Conservation (phyloP, 2,797 vertebrate species). For the Tamandua tetradactyla region DNA sequence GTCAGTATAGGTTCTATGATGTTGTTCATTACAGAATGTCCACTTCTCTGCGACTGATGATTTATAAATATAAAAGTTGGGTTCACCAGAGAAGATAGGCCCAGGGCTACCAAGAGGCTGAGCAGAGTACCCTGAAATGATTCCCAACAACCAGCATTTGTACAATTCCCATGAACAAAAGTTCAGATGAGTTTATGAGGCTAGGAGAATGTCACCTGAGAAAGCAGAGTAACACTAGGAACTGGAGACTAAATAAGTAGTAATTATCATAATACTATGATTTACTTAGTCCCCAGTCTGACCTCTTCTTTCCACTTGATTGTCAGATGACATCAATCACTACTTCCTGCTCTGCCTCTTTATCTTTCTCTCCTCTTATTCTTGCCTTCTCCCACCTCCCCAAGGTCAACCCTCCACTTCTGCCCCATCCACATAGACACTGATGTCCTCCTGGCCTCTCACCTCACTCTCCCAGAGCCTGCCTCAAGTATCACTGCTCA, state of each 20-base stretch:
- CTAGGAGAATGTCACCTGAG: neutral
- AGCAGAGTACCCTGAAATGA: neutral
- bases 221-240: neutral
- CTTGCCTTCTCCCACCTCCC: neutral
- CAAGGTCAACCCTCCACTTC: neutral
- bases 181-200: neutral
- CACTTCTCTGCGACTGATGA: neutral
- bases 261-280: neutral
- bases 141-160: neutral
- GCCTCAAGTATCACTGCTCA: neutral
- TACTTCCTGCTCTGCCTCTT: neutral
- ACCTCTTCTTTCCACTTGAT: neutral
- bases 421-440: neutral
- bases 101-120: neutral
- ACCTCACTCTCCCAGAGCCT: neutral
- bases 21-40: neutral
- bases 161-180: neutral
- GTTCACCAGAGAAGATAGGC: neutral
- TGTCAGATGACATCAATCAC: neutral
- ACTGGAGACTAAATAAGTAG: neutral
- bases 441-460: neutral
- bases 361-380: neutral
- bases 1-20: neutral
- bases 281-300: neutral
- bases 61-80: neutral